Evolutionary conservation across 2,797 vertebrate species (phyloP).

Genomic region (Halcyon smyrnensis): DNA sequence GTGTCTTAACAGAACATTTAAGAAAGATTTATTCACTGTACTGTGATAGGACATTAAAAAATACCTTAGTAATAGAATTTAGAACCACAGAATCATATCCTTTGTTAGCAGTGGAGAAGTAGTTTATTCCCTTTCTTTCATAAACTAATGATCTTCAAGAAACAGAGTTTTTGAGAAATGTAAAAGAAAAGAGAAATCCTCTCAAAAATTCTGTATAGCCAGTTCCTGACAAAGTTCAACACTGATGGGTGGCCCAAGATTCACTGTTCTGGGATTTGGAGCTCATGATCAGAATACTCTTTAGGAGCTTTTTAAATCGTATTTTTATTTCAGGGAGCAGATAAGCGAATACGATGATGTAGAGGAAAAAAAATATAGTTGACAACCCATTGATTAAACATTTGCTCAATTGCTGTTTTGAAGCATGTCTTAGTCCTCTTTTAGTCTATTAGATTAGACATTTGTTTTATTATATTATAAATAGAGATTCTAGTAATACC

Average conservation of each 20-base stretch:
- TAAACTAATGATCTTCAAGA: background rate
- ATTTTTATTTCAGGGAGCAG: background rate
- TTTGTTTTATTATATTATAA: background rate
- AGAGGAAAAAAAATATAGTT: background rate
- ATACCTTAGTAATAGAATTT: background rate
- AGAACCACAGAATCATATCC: background rate
- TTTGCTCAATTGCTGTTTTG: background rate
- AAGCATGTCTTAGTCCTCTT: background rate
- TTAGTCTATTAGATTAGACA: background rate
- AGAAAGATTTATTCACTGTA: background rate
- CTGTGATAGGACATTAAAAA: background rate
- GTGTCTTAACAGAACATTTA: constrained; percentile 10
- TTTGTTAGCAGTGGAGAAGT: background rate
- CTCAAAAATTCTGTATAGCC: background rate
- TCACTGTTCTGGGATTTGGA: background rate
- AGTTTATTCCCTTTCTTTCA: background rate
- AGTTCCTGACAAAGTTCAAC: background rate
- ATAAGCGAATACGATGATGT: background rate
- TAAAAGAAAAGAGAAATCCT: background rate
- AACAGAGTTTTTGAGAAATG: background rate
- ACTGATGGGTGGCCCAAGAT: background rate
- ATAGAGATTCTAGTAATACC: background rate
- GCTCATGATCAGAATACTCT: background rate
- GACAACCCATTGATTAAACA: background rate
- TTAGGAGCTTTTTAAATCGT: background rate